These are phyloP conservation scores for Serranus cabrilla DNA, from an alignment of 2,797 vertebrate genomes.

Conservation along the genomic window DNA sequence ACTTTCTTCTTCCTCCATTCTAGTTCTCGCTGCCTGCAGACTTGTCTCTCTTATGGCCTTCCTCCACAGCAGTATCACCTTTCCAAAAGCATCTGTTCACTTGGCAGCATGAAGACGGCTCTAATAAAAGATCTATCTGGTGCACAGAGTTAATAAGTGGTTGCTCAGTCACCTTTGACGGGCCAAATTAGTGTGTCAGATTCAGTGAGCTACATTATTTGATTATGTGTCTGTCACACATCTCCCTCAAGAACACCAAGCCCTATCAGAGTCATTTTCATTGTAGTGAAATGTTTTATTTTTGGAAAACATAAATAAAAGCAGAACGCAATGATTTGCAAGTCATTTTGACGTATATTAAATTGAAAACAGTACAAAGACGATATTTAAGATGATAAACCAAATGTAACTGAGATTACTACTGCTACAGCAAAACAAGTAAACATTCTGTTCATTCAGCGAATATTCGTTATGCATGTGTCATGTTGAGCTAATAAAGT, in stretches of 20 bases:
- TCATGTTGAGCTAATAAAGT: not conserved
- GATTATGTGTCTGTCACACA: not conserved
- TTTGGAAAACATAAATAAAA: no score
- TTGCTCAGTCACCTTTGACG: conserved; percentile 10
- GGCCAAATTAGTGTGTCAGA: not conserved
- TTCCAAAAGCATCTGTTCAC: conserved; percentile 30
- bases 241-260: not conserved
- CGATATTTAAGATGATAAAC: no score
- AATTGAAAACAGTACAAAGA: no score
- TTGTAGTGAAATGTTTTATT: not conserved
- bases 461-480: not conserved
- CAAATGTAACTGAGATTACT: no score
- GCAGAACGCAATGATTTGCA: no score
- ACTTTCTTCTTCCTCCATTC: conserved; percentile 35
- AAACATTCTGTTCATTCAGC: not conserved
- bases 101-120: conserved; percentile 17
- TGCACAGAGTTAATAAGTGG: not conserved
- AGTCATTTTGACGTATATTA: no score
- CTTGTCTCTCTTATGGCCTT: conserved; percentile 11
- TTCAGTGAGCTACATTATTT: conserved; percentile 2
- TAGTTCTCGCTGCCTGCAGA: conserved; percentile 29
- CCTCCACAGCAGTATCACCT: conserved; percentile 22
- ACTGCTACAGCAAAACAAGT: no score
- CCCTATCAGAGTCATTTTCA: not conserved
- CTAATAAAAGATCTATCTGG: not conserved